Conservation (phyloP, 2,797 vertebrate genomes). For the Enteromius paludinosus region DNA sequence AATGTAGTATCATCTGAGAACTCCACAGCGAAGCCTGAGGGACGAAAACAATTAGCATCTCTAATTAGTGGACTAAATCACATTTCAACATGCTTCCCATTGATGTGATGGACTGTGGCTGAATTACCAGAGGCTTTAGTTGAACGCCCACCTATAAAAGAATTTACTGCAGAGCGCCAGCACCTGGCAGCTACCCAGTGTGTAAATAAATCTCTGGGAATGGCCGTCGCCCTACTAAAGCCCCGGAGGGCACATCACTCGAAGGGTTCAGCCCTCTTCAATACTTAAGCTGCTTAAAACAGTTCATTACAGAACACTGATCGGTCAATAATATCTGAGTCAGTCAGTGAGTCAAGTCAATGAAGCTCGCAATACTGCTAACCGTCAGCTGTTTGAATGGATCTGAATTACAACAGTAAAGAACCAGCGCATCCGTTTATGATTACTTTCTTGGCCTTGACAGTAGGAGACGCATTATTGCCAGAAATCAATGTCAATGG, state of each 20-base stretch:
- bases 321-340: constrained; percentile 43
- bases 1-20: background rate
- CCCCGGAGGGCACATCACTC: constrained; percentile 43
- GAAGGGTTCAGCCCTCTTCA: constrained; percentile 1
- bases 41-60: constrained; percentile 81
- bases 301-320: constrained; percentile 49
- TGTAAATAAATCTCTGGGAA: constrained; percentile 75
- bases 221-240: constrained; percentile 59
- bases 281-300: constrained; percentile 38
- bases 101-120: constrained; percentile 74
- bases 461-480: constrained; percentile 14
- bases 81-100: constrained; percentile 68
- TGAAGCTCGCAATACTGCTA: constrained; percentile 3
- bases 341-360: constrained; percentile 39
- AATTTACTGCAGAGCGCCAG: constrained; percentile 69
- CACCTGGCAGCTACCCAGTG: constrained; percentile 66
- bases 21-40: constrained; percentile 63
- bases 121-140: constrained; percentile 73
- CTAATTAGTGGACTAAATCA: constrained; percentile 80
- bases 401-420: constrained; percentile 3
- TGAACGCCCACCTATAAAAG: constrained; percentile 70
- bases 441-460: constrained; percentile 1
- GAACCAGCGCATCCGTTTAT: constrained; percentile 4
- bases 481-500: constrained; percentile 49
- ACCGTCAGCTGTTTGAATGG: constrained; percentile 13